These are phyloP conservation scores for Aporrectodea caliginosa DNA, from an alignment of 1,140 invertebrate genomes.

Conservation along the genomic window DNA sequence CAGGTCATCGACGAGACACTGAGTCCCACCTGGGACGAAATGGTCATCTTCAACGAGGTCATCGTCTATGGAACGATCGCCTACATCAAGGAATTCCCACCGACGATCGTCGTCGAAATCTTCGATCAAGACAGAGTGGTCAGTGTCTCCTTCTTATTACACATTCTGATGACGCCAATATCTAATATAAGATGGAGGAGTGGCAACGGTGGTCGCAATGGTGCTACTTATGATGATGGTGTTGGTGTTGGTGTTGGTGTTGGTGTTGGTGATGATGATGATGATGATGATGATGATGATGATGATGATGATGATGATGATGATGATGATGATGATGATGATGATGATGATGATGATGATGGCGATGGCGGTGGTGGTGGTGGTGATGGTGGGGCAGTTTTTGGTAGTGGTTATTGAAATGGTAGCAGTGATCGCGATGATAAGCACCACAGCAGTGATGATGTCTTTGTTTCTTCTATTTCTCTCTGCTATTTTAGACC, in stretches of 20 bases:
- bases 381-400: too few species aligned
- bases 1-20: constrained; percentile 78
- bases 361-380: background rate
- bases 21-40: constrained; percentile 86
- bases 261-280: constrained; percentile 13
- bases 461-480: too few species aligned
- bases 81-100: constrained; percentile 76
- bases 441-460: too few species aligned
- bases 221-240: too few species aligned
- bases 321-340: constrained; percentile 23
- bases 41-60: constrained; percentile 76
- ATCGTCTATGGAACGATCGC: constrained; percentile 72
- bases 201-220: too few species aligned
- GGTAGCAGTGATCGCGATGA: too few species aligned
- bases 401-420: too few species aligned
- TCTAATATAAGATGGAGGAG: too few species aligned
- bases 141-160: constrained; percentile 22
- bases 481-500: too few species aligned
- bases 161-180: background rate
- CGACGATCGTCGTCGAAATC: constrained; percentile 78
- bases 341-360: constrained; percentile 20
- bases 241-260: background rate
- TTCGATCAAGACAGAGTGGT: constrained; percentile 75
- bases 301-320: constrained; percentile 25
- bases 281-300: constrained; percentile 5